phyloP scores from a whole-genome alignment of 2,888 invertebrate species.

The Scaptomyza flava region DNA sequence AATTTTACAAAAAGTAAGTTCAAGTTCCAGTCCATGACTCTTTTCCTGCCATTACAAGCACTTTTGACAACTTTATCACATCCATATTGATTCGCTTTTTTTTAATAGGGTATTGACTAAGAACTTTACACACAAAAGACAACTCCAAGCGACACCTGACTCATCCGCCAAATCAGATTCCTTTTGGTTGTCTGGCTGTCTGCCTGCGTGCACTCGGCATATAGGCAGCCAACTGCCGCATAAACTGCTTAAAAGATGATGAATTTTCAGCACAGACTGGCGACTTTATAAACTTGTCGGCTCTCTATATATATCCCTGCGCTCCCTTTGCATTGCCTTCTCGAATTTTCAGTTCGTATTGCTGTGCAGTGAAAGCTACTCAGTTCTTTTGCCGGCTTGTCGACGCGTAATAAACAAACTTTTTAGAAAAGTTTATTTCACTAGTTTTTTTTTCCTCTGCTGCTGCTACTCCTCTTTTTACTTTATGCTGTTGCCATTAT shows the following conservation, averaged over 20 bases:
- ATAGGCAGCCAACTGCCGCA: slow-evolving; percentile 72
- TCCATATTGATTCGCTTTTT: neutral
- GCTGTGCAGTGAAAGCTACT: slow-evolving; percentile 45
- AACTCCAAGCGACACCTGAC: slow-evolving; percentile 25
- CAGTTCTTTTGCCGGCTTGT: slow-evolving; percentile 65
- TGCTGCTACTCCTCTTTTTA: slow-evolving; percentile 7
- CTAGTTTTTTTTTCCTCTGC: slow-evolving; percentile 55
- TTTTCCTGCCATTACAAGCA: neutral
- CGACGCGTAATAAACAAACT: slow-evolving; percentile 81
- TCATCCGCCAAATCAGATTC: slow-evolving; percentile 11
- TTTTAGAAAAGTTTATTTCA: slow-evolving; percentile 80
- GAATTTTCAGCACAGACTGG: slow-evolving; percentile 70
- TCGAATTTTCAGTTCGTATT: neutral
- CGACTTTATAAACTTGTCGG: slow-evolving; percentile 58
- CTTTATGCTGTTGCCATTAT: slow-evolving; percentile 2
- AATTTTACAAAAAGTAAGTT: neutral
- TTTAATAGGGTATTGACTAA: slow-evolving; percentile 30
- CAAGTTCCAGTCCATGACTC: neutral
- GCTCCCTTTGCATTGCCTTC: neutral
- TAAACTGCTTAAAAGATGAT: slow-evolving; percentile 81
- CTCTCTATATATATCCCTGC: neutral
- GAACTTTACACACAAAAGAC: slow-evolving; percentile 37
- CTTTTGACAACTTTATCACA: neutral
- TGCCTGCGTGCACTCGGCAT: slow-evolving; percentile 25
- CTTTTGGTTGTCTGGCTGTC: neutral